Evolutionary conservation across 2,797 vertebrate genomes (phyloP), one percentile per base, ranked within the genome.

Genomic region (Gymnodraco acuticeps): DNA sequence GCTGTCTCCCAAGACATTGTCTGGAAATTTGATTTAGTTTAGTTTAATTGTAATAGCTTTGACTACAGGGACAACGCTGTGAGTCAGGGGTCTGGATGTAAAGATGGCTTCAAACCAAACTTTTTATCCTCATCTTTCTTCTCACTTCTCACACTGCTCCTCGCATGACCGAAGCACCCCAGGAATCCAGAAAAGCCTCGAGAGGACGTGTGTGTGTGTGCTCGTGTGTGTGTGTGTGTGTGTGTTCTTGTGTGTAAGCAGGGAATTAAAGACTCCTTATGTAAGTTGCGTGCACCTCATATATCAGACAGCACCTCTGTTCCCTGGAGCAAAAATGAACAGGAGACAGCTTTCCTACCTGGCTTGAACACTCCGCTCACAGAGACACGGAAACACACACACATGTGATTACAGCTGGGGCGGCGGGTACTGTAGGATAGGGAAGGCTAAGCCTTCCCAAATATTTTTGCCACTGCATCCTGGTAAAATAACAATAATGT

Each of bases 301-400:
- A 87, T 85, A 84, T 92, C 86, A 90, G 77, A 81, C 81, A 80
- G 73, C 88, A 93, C 87, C 89, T 89, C 69, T 83, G 87, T 73
- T 85, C 74, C 80, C 71, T 67, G 45, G 42, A 80, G 77, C 72
- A 75, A 90, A 27, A 90, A 86, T 89, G 69, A 88, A 83, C 68
- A 80, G 59, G 70, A 88, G 64, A 87, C 71, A 74, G 65, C 66
- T 82, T 88, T 81, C 77, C 86, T 84, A 76, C 71, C 77, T 67
- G 42, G 23, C 59, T 70, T 27, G 6, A 79, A 56, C 53, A 47
- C 47, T 12, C 47, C 8, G 1, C 64, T 41, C 63, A 56, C 56
- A 43, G n/a, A 66, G 23, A 56, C 31, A 71, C 50, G 52, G 42
- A 31, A 15, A 38, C 43, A 56, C 42, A 56, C 42, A 55, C 70